Conservation (phyloP, 2,797 vertebrate genomes). For the Oceanodroma leucorhoa region DNA sequence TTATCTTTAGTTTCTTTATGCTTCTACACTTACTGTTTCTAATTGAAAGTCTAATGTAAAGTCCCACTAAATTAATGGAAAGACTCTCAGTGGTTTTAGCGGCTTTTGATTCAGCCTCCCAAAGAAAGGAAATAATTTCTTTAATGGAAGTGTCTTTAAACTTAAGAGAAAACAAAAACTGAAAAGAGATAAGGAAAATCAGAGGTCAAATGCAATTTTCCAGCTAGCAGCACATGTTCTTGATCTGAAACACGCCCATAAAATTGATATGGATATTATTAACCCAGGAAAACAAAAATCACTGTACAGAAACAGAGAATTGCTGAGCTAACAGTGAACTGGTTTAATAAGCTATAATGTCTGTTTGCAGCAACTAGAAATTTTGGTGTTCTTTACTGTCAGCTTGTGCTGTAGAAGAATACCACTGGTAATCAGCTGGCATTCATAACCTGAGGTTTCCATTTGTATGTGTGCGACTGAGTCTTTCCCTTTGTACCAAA, state of each 20-base stretch:
- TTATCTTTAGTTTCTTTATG: slow-evolving; percentile 41
- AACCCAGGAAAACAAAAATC: background rate
- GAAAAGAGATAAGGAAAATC: slow-evolving; percentile 22
- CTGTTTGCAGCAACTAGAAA: background rate
- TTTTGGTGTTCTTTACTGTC: background rate
- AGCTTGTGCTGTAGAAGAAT: background rate
- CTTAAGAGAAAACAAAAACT: background rate
- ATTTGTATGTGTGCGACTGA: background rate
- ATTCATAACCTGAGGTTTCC: background rate
- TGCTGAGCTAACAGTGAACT: background rate
- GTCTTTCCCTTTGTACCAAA: background rate
- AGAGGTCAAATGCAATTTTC: slow-evolving; percentile 40
- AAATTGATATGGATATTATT: slow-evolving; percentile 6
- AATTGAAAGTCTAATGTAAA: slow-evolving; percentile 24
- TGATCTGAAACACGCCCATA: background rate
- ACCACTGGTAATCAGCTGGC: background rate
- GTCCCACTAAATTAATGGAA: background rate
- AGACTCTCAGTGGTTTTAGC: background rate
- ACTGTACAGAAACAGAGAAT: background rate
- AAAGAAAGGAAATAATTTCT: slow-evolving; percentile 16
- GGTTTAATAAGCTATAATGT: background rate
- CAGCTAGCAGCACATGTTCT: background rate
- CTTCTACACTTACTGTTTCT: background rate
- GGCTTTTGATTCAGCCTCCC: background rate
- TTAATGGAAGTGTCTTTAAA: slow-evolving; percentile 33